Base-by-base conservation (phyloP, 2,797 vertebrate species). In the Falco biarmicus region DNA sequence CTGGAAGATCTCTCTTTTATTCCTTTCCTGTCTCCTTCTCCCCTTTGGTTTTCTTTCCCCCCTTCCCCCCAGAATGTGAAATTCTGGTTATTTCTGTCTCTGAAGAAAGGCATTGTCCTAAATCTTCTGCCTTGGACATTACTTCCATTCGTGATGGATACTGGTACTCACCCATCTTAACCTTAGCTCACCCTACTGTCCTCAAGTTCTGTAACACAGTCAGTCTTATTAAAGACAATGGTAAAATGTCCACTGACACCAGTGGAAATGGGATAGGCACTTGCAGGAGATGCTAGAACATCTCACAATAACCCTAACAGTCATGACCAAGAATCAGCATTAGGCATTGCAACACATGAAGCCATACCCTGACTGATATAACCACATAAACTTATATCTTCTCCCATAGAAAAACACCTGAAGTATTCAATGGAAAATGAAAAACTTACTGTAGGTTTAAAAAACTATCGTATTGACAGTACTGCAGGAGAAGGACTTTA, bases 1-100 rank as follows among this genome's bases (percentile, higher is more conserved):
- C 64, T 59, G 61, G 45, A 78, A 92, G 84, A 94, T 83, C 68
- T 92, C 87, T 89, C 69, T 92, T 70, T 94, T 81, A 64, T 66
- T 89, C 69, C 26, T 37, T 63, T 15, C 10, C 11, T 47, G 11
- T 48, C 17, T 43, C 17, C 20, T 8, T 48, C 24, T 9, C 34
- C 26, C 19, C 11, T 9, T 12, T 34, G 9, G 13, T 5, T 28
- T 24, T 22, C 51, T 39, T 73, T 41, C 68, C 39, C 17, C 13
- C 26, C 47, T 21, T 21, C 47, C 47, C 5, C 3, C 14, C 8
- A 37, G 86, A 93, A 84, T 26, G 7, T 77, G 56, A 83, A 74
- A 9, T 63, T 83, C 59, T 82, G 5, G 9, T 90, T 87, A 34
- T 64, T 84, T 70, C 43, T 89, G 24, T 59, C 61, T 75, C 77